Evolutionary conservation across 1,140 invertebrate species (phyloP), one percentile per base, ranked within the genome.

Genomic region (Epicauta chinensis): DNA sequence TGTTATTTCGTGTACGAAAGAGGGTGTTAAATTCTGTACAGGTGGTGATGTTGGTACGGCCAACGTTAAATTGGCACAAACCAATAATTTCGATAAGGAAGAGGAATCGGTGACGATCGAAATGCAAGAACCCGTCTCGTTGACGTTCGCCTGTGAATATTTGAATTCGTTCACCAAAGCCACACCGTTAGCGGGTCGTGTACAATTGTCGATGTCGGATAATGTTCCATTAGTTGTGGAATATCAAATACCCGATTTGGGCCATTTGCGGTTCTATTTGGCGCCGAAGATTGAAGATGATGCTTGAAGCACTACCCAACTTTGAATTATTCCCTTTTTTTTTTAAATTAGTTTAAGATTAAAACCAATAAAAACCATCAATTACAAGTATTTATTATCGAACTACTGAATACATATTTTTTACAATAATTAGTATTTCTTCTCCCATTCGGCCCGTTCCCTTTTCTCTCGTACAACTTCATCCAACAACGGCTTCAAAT

Each of bases 241-340:
- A 76, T 99, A 98, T 72, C 87, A 87, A 67, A 96, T 99, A 66
- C 89, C 84, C 49, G 93, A 97, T 50, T 87, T 97, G 64, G 97
- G 97, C 0, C 89, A 96, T 65, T 89, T 99, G 62, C 83, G 94
- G 41, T 99, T 97, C 75, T 99, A 98, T 71, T 75, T 99, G 59
- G 97, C 97, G 37, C 97, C 97, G 13, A 99, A 99, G 75, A 98
- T 99, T 68, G 97, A 99, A 72, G 96, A 99, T 60, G 88, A 92
- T 60, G 93, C 93, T 23, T 23, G 23, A 23, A 23, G n/a, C n/a
- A n/a, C n/a, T n/a, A n/a, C n/a, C n/a, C n/a, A n/a, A n/a, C n/a
- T n/a, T n/a, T n/a, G n/a, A n/a, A n/a, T n/a, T n/a, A n/a, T n/a
- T n/a, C n/a, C n/a, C 3, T n/a, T 3, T 23, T 5, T 23, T 23